A percentile compares a stretch with the other conserved stretches of the same genome.
phyloP scores from a whole-genome alignment of 1,140 invertebrate genomes.

The Cepaea nemoralis region DNA sequence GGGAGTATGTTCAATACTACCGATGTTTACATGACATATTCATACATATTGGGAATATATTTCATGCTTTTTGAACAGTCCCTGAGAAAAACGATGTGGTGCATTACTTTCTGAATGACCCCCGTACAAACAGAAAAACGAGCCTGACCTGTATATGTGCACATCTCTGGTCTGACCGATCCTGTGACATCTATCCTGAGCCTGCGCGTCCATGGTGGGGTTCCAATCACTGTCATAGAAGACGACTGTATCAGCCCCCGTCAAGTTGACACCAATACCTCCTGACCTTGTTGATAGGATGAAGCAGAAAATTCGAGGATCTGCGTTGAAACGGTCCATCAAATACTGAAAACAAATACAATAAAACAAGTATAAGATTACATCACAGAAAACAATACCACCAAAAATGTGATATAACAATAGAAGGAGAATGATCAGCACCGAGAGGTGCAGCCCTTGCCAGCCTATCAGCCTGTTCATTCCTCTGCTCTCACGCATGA shows the following conservation, averaged over 20 bases:
- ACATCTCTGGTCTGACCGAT: slow-evolving; percentile 99
- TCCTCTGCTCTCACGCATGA: no score
- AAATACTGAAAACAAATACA: slow-evolving; percentile 71
- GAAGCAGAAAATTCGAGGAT: slow-evolving; percentile 95
- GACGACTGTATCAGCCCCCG: slow-evolving; percentile 98
- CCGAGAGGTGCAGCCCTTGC: no score
- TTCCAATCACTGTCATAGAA: slow-evolving; percentile 99
- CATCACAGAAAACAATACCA: no score
- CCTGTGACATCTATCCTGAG: slow-evolving; percentile 97
- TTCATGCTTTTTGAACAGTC: no score
- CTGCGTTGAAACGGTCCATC: slow-evolving; percentile 98
- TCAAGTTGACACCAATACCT: slow-evolving; percentile 98
- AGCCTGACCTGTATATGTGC: slow-evolving; percentile 89
- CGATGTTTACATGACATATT: no score
- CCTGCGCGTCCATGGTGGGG: slow-evolving; percentile 99
- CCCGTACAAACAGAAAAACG: neutral
- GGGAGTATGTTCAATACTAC: no score
- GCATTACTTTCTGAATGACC: neutral
- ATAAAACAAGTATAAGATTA: no score
- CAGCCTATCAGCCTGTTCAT: no score
- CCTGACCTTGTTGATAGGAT: slow-evolving; percentile 98
- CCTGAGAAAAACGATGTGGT: no score
- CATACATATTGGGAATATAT: no score
- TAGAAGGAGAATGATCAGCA: no score
- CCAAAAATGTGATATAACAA: no score